Base-by-base conservation (phyloP, 2,888 invertebrate species). In the Frankliniella intonsa region DNA sequence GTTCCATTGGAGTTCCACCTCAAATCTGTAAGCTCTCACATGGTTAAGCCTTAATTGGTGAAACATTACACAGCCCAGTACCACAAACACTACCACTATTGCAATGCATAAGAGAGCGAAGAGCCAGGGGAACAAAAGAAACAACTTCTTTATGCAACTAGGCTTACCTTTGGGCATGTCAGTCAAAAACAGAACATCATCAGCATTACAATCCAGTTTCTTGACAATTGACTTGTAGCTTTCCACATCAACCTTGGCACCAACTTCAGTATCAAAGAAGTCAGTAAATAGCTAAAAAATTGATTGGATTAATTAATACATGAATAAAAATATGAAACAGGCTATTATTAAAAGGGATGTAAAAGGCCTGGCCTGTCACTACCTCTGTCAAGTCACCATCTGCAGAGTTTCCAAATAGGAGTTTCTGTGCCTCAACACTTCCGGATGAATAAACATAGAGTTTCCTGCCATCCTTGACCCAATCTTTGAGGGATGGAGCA, bases 361-460 rank as follows among this genome's bases (percentile, higher is more conserved):
- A 12, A 12, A 81, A 17, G 65, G 80, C n/a, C 80, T 50, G 82
- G 50, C 91, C 82, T 89, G 88, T 80, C 84, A 84, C 85, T 86
- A 92, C 92, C 85, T 90, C 88, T 17, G 93, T 89, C 84, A 98
- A 87, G 88, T 98, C 93, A 0, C 98, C 98, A 80, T 91, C 90
- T 25, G 89, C 88, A 3, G 96, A 93, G 87, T 95, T 90, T 0
- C 90, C 90, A 87, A 98, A 97, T 7, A 98, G 90, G 14, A 97
- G 90, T 87, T 96, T 94, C 88, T 98, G 98, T 19, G 97, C 95
- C 85, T 94, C 93, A 0, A 96, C 92, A 82, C 96, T 97, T 80
- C 97, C 98, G 50, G 97, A 97, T 0, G 98, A 98, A 88, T 95
- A 98, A 83, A 97, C 93, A 86, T 93, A 97, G 81, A 98, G 89